Evolutionary conservation across 2,797 vertebrate genomes (phyloP), one percentile per base, ranked within the genome.

Genomic region (Harpagifer antarcticus): DNA sequence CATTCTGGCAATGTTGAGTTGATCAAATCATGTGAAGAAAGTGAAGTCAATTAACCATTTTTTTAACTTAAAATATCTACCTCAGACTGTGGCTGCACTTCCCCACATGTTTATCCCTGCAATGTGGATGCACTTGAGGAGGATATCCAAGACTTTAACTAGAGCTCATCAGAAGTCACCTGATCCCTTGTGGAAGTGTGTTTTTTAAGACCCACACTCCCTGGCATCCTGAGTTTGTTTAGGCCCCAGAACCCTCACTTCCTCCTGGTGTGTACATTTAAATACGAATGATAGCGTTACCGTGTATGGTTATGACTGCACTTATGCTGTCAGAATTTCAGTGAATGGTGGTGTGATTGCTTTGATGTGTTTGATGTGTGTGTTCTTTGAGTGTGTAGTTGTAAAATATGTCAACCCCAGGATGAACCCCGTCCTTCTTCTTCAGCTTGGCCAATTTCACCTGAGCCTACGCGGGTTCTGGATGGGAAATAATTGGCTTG

Each of bases 151-250:
- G 82, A 85, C 86, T 72, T 76, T 78, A 89, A 88, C 84, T 68
- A 87, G 69, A 27, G 47, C 78, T 84, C 82, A 86, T 88, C 85
- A 90, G 76, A 83, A 68, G 86, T 80, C 78, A 90, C 63, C 56
- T 80, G 83, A 93, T 90, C 88, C 81, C 31, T 72, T 78, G 67
- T 84, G 89, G 88, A 90, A 86, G 79, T 79, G 40, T 17, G 44
- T 78, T 84, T 37, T 27, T 79, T 77, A 80, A 85, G 84, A 84
- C 76, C 76, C 84, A 69, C 86, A 78, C 78, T 91, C 82, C 50
- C 73, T 78, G 72, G 74, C 82, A 88, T 91, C 87, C 91, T 89
- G 83, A 89, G 80, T 93, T 92, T 92, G 86, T 91, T 90, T 91
- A 91, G 82, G 82, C 80, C 33, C 33, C 72, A 79, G 64, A 89